Conservation (phyloP, 2,797 vertebrate species). For the Leptodactylus fallax region DNA sequence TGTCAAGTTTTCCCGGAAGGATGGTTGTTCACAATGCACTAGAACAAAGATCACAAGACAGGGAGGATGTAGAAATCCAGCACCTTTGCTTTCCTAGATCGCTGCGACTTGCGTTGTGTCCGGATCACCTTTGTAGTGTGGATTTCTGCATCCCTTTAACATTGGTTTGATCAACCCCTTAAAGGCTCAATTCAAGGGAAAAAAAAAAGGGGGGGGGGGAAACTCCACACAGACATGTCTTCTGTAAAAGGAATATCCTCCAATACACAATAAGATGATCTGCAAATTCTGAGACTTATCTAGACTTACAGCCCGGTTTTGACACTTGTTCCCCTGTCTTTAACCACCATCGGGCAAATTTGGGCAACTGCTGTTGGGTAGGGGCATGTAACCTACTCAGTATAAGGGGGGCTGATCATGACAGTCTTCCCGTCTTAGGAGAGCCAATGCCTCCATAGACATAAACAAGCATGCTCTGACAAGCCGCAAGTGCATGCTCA, state of each 20-base stretch:
- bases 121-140: slow-evolving; percentile 70
- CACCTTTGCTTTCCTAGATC: slow-evolving; percentile 9
- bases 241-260: background rate
- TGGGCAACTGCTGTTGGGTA: background rate
- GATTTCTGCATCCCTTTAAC: slow-evolving; percentile 82
- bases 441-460: background rate
- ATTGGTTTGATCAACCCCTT: slow-evolving; percentile 83
- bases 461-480: background rate
- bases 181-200: slow-evolving; percentile 67
- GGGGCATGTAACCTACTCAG: no score
- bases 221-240: slow-evolving; percentile 4
- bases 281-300: background rate
- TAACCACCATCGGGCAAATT: background rate
- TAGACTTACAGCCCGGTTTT: no score
- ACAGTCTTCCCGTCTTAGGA: no score
- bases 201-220: background rate
- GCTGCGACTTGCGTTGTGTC: background rate
- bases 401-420: background rate
- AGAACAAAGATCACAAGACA: slow-evolving; percentile 80
- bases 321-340: no score
- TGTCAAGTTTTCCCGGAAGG: slow-evolving; percentile 70
- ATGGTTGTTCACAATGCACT: slow-evolving; percentile 82
- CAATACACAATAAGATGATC: slow-evolving; percentile 13
- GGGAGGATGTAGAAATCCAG: slow-evolving; percentile 85
- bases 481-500: background rate